Evolutionary conservation across 2,113 vertebrate species (phyloP), one percentile per base, ranked within the genome.

Genomic region (Rhineura floridana): DNA sequence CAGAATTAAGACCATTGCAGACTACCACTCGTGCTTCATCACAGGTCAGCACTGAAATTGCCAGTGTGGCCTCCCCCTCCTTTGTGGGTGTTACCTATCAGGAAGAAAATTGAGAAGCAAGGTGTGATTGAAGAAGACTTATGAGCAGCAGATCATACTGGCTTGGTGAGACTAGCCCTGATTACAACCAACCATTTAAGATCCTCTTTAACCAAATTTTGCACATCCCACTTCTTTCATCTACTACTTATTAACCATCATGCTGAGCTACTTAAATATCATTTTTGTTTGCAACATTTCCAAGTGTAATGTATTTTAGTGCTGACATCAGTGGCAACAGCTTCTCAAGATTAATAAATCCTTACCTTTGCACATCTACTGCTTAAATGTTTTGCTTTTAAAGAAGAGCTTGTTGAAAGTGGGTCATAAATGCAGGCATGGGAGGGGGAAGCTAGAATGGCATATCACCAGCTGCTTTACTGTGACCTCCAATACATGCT

Each of bases 151-250:
- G 65, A 36, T 30, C 9, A 0, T 79, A 2, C 62, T 30, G 80
- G 55, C 50, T 6, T 70, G 79, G 19, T 69, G 1, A 62, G 6
- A 73, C 63, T 70, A 30, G 69, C 42, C 44, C 46, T 50, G 85
- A 77, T 50, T 0, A 0, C n/a, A 42, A 79, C 44, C 52, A 73
- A 55, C 65, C 39, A 13, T n/a, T 0, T 0, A 2, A 84, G 81
- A 46, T 0, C 1, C 80, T 69, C 7, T 52, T n/a, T 28, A 77
- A 76, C 36, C 46, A 77, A 77, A 67, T 33, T 12, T 59, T 52
- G 46, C 72, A 30, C 84, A 0, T n/a, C 28, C 62, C 63, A 83
- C 21, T n/a, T 33, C 46, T 0, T 0, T 88, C 81, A 77, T 28
- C 81, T 17, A 50, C 30, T 70, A 0, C 63, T 33, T 90, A 0